Evolutionary conservation across 2,113 vertebrate genomes (phyloP), one percentile per base, ranked within the genome.

Genomic region (Hippocampus comes): DNA sequence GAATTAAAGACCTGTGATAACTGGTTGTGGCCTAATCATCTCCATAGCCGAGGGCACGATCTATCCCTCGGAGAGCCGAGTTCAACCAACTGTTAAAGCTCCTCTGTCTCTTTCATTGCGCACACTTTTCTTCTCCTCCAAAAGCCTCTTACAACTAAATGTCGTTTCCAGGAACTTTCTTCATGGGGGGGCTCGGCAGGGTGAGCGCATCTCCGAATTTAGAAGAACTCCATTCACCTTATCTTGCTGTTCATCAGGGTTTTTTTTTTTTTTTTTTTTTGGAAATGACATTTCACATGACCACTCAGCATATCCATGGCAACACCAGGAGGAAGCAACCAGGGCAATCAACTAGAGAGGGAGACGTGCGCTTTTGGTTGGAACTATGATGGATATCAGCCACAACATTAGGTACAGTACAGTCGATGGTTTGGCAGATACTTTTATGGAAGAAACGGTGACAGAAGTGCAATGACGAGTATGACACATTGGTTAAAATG

Each of bases 1-100:
- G 84, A 91, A 87, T 91, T 91, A 91, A 87, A 87, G 88, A 87
- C 87, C 82, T 89, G 83, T 87, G 87, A 89, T 91, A 89, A 84
- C 82, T 85, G 84, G 63, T 61, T 77, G 84, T 86, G 81, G 84
- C 79, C 86, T 89, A 88, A 91, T 90, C 85, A 90, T 90, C 85
- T 84, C 78, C 87, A 87, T 86, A 73, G 87, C 86, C 83, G 64
- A 83, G 80, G 86, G 89, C 87, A 53, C 41, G 81, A 84, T 82
- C 79, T 69, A 80, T 78, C 82, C 86, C 78, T 81, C 63, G 49
- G 81, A 89, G 82, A 89, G 78, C 70, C 30, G 46, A 23, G 78
- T 76, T 82, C 80, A 87, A 85, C 81, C 80, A 85, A 86, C 81
- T 82, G 79, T 84, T 87, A 82, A 86, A 84, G 75, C 81, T 60